Base-by-base conservation (phyloP, 1,140 invertebrate species). In the Prorops nasuta region DNA sequence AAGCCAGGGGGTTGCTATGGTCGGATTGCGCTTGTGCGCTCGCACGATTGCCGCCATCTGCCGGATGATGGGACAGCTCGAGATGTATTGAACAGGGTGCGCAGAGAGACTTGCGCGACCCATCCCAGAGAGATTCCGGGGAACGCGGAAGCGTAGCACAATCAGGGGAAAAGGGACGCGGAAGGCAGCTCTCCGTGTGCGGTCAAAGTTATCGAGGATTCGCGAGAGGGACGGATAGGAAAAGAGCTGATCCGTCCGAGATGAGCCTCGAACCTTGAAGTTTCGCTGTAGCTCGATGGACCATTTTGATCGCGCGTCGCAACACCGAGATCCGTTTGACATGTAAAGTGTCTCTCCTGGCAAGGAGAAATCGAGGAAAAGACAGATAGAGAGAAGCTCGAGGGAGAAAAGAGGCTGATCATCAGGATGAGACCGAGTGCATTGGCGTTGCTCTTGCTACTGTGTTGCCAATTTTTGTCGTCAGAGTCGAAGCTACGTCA, bases 41-140 rank as follows among this genome's bases (percentile, higher is more conserved):
- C 58, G 56, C 58, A 56, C 58, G 58, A 43, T 52, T 45, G 43
- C 44, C 63, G 74, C 72, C 72, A 72, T 73, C 71, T 75, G 64
- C 63, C 72, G 74, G 72, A 74, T 70, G 74, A 69, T 77, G 69
- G 38, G 65, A 49, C 46, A 73, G 66, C 58, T 48, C 39, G 64
- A 66, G 70, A 73, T 69, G 73, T 78, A 78, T 77, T 76, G 76
- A 77, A 77, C 74, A 75, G 71, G 60, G 71, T 78, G 76, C 76
- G 76, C 76, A 69, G 63, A 62, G 55, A 56, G 60, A 66, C 70
- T 67, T 78, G 76, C 76, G 74, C 76, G 69, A 71, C 65, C n/a
- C 66, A 71, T 64, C 67, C 63, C 64, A 55, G 64, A 70, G n/a
- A n/a, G n/a, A 67, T 64, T 64, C 66, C 63, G 66, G 70, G 69